Base-by-base conservation (phyloP, 2,888 invertebrate genomes). In the Dexiosoma caninum region DNA sequence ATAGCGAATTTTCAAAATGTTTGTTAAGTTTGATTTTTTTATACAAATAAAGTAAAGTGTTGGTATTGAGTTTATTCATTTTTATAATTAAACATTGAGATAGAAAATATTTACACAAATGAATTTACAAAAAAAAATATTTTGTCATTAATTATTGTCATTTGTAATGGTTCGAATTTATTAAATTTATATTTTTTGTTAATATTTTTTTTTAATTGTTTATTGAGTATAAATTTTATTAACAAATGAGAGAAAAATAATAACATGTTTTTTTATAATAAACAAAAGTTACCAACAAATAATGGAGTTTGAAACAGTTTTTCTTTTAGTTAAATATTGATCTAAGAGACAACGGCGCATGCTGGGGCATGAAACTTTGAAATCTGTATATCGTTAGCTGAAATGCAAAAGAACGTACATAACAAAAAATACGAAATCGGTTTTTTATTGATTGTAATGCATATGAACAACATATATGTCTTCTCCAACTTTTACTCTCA, bases 261-360 rank as follows among this genome's bases (percentile, higher is more conserved):
- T 37, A 21, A 37, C 46, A 46, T 16, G 35, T 72, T 66, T 74
- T 46, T 74, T 74, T 64, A 46, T 55, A 74, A 74, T 74, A 74
- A 74, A 74, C 74, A 55, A 44, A 64, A 72, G 44, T 64, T 55
- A 60, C 8, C 30, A 53, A 62, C 4, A 53, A 53, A 44, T 53
- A 62, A 35, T 30, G n/a, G 14, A 30, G 16, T 27, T 10, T 46
- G 35, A 23, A 6, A 10, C 5, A 16, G 32, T 16, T 19, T 44
- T 40, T 59, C 37, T 49, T 59, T 37, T n/a, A n/a, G n/a, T 60
- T 49, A 21, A 14, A 67, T 12, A 27, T 19, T 27, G 32, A 51
- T 8, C 51, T n/a, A n/a, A n/a, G 37, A 35, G 42, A n/a, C n/a
- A 27, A 19, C n/a, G 16, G 4, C 7, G 35, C 19, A 55, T 21